phyloP scores from a whole-genome alignment of 2,888 invertebrate species.

The Cartodere bifasciata region DNA sequence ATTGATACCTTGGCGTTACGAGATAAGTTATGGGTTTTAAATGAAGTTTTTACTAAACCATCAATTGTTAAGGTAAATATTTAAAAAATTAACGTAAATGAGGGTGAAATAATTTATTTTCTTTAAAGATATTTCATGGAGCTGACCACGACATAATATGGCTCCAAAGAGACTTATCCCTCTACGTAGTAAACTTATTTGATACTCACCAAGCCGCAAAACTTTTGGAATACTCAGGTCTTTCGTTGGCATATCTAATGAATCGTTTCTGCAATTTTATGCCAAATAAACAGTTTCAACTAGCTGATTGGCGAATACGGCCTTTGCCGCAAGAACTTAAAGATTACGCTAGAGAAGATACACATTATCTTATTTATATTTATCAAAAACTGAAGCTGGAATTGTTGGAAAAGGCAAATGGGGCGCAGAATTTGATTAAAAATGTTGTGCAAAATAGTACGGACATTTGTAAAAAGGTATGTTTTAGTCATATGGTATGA shows the following conservation, averaged over 20 bases:
- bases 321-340: constrained; percentile 74
- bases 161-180: constrained; percentile 89
- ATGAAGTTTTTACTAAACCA: constrained; percentile 83
- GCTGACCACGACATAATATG: constrained; percentile 79
- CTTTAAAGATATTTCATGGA: constrained; percentile 70
- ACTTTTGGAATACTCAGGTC: constrained; percentile 51
- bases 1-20: constrained; percentile 80
- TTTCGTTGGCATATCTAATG: constrained; percentile 69
- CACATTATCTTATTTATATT: constrained; percentile 86
- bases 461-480: constrained; percentile 56
- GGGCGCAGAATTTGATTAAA: constrained; percentile 44
- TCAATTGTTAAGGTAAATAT: constrained; percentile 67
- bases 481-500: too few species aligned
- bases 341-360: constrained; percentile 83
- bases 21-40: constrained; percentile 67
- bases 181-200: constrained; percentile 94
- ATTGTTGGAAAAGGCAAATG: constrained; percentile 53
- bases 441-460: constrained; percentile 64
- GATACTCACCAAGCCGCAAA: constrained; percentile 87
- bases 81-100: too few species aligned
- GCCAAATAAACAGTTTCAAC: constrained; percentile 81
- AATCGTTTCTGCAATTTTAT: constrained; percentile 63
- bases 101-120: constrained; percentile 1
- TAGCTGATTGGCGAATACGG: constrained; percentile 90
- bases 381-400: constrained; percentile 69